These are phyloP conservation scores for Formica selysi DNA, from an alignment of 1,140 invertebrate genomes.

Conservation along the genomic window DNA sequence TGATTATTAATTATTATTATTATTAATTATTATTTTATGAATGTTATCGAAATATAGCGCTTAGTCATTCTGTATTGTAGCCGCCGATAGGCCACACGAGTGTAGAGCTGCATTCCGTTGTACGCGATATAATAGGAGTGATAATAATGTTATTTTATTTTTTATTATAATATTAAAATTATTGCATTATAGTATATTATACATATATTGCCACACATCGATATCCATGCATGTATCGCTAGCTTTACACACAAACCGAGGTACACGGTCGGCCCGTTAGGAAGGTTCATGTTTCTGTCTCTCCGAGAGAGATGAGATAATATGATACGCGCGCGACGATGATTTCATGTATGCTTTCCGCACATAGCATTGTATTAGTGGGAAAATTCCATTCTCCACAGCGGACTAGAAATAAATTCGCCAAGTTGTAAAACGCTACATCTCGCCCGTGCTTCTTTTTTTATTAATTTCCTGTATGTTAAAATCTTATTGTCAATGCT, in stretches of 20 bases:
- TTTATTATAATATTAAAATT: constrained; percentile 77
- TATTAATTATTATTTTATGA: constrained; percentile 76
- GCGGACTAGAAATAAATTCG: constrained; percentile 82
- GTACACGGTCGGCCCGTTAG: constrained; percentile 66
- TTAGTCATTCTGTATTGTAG: constrained; percentile 80
- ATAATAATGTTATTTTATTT: constrained; percentile 80
- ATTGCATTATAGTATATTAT: constrained; percentile 70
- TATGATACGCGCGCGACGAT: constrained; percentile 58
- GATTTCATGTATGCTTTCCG: constrained; percentile 76
- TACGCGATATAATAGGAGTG: constrained; percentile 82
- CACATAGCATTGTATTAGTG: constrained; percentile 81
- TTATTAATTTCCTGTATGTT: not conserved
- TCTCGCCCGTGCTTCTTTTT: constrained; percentile 17
- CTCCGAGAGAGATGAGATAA: constrained; percentile 67
- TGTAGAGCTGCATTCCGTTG: constrained; percentile 77
- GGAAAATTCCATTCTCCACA: constrained; percentile 71
- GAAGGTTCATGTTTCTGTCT: constrained; percentile 58
- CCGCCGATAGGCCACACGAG: constrained; percentile 77
- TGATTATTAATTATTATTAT: constrained; percentile 71
- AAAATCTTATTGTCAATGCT: not conserved
- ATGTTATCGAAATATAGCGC: constrained; percentile 78
- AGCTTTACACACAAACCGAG: constrained; percentile 77
- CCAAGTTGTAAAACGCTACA: constrained; percentile 79
- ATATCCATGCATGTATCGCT: constrained; percentile 77
- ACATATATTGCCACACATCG: constrained; percentile 76